Base-by-base conservation (phyloP, 1,140 invertebrate genomes). In the Pogonognathellus flavescens region DNA sequence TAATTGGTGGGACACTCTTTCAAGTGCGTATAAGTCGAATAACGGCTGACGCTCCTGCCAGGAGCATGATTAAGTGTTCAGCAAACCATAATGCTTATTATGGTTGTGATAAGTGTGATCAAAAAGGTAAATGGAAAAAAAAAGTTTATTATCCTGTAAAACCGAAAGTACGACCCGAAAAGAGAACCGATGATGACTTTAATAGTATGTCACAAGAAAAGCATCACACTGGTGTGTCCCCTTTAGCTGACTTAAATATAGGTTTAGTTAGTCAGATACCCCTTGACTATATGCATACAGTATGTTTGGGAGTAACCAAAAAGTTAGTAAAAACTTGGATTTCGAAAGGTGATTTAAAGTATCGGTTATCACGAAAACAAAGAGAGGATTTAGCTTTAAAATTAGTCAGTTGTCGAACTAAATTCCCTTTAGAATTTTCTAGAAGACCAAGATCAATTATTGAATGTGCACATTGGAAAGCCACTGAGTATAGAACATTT, bases 201-300 rank as follows among this genome's bases (percentile, higher is more conserved):
- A 10, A 0, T 53, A 13, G 18, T n/a, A 14, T 55, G 70, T 16
- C 13, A 2, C 49, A 85, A 53, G 41, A 82, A 22, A 20, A 76
- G 57, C 85, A 87, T 84, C 85, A 88, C 53, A 76, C 55, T 25
- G 66, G 82, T 53, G 84, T 0, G 13, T 70, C 84, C 10, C 66
- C 57, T n/a, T 87, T 89, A n/a, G 53, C 52, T 53, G 53, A 31
- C 41, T 25, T 86, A 18, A 16, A 80, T 31, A 16, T 89, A 50
- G 82, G 76, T 7, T 60, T 89, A 53, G 85, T 89, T 25, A 72
- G 50, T 22, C 60, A 87, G 53, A 53, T 89, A 50, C 89, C 89
- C 0, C 20, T 89, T 8, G 88, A 89, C 59, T 89, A 88, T 80
- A 87, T 88, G 89, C 88, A 89, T 84, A 70, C 87, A 3, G 60